Conservation (phyloP, 2,797 vertebrate genomes). For the Sphaeramia orbicularis region DNA sequence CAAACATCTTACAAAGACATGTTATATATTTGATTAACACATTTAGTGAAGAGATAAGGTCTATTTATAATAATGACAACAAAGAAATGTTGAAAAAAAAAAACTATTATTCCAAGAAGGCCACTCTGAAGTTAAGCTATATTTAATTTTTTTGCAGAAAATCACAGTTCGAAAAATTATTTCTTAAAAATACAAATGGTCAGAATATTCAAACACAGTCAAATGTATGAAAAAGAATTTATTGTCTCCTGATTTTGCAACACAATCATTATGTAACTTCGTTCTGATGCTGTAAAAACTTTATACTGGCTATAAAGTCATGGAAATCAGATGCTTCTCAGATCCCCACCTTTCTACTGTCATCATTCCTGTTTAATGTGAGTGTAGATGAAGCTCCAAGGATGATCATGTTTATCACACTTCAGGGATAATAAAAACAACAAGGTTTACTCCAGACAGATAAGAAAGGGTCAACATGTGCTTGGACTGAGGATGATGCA, state of each 20-base stretch:
- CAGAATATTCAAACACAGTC: background rate
- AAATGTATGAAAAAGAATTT: background rate
- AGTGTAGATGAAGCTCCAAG: background rate
- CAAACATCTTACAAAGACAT: too few relatives aligned
- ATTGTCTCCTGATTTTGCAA: conserved; percentile 12
- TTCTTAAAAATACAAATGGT: too few relatives aligned
- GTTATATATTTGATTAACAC: too few relatives aligned
- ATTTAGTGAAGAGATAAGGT: too few relatives aligned
- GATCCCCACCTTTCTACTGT: background rate
- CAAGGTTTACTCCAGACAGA: conserved; percentile 9
- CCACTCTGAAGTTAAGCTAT: conserved; percentile 8
- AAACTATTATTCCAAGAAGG: too few relatives aligned
- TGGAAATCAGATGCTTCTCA: background rate
- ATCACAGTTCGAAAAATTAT: too few relatives aligned
- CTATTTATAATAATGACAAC: too few relatives aligned
- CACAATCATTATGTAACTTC: background rate
- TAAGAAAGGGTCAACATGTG: conserved; percentile 16
- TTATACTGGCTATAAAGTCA: conserved; percentile 1
- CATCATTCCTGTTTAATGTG: background rate
- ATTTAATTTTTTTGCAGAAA: background rate
- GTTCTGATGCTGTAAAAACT: conserved; percentile 7
- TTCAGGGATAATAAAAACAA: background rate
- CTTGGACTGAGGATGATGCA: background rate
- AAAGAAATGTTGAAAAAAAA: too few relatives aligned
- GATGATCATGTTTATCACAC: background rate